Conservation (phyloP, 1,140 invertebrate genomes). For the Scaptodrosophila lebanonensis region DNA sequence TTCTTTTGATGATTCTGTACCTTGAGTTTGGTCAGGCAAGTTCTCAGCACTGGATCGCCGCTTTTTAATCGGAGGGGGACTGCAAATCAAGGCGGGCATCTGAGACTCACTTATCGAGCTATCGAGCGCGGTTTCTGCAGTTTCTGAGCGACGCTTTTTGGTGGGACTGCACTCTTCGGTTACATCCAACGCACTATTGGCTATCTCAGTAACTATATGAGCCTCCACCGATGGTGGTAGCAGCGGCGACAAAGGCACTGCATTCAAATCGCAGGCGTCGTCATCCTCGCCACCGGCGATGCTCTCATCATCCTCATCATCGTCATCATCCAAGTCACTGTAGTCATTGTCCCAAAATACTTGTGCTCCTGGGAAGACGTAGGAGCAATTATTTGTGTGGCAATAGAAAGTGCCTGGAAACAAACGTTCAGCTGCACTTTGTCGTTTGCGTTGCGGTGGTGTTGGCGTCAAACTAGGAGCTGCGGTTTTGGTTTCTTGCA, state of each 20-base stretch:
- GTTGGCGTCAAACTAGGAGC: slow-evolving; percentile 42
- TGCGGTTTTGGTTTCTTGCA: slow-evolving; percentile 49
- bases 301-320: slow-evolving; percentile 40
- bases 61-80: slow-evolving; percentile 28
- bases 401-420: slow-evolving; percentile 65
- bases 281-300: slow-evolving; percentile 27
- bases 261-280: slow-evolving; percentile 50
- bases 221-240: slow-evolving; percentile 59
- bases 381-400: slow-evolving; percentile 54
- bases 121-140: slow-evolving; percentile 1
- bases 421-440: slow-evolving; percentile 59
- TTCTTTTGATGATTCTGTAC: background rate
- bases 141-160: slow-evolving; percentile 32
- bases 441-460: slow-evolving; percentile 50
- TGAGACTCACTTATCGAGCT: slow-evolving; percentile 19
- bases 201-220: slow-evolving; percentile 65
- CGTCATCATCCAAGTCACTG: slow-evolving; percentile 54
- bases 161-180: slow-evolving; percentile 33
- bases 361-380: slow-evolving; percentile 72
- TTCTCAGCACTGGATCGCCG: slow-evolving; percentile 38
- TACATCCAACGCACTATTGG: slow-evolving; percentile 1
- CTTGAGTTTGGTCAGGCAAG: background rate
- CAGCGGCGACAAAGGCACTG: slow-evolving; percentile 52
- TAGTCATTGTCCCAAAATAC: slow-evolving; percentile 62
- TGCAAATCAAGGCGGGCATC: slow-evolving; percentile 26